Conservation (phyloP, 2,888 invertebrate genomes). For the Eristalinus sepulchralis region DNA sequence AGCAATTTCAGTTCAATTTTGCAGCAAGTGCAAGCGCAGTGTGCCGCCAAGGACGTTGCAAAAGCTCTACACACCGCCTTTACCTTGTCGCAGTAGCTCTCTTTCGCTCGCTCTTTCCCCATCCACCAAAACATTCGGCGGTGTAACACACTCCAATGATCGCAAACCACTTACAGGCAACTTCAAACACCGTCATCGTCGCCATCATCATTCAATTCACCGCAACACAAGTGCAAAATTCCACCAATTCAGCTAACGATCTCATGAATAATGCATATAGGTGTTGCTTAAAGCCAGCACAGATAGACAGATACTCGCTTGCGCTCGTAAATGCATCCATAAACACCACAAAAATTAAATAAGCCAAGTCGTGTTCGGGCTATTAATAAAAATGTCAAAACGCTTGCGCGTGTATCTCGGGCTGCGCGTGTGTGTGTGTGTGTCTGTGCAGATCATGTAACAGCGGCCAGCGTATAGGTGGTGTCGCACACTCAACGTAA, state of each 20-base stretch:
- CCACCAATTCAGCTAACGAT: conserved; percentile 58
- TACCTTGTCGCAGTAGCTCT: conserved; percentile 48
- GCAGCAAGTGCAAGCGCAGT: conserved; percentile 54
- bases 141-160: neutral
- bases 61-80: conserved; percentile 57
- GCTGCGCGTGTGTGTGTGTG: neutral
- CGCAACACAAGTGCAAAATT: conserved; percentile 20
- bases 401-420: conserved; percentile 13
- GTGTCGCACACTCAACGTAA: neutral
- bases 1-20: conserved; percentile 50
- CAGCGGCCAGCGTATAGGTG: conserved; percentile 1
- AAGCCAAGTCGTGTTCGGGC: conserved; percentile 67
- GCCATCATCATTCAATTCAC: conserved; percentile 9
- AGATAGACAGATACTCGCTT: conserved; percentile 24
- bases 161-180: neutral
- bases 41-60: conserved; percentile 52
- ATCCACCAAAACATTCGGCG: neutral
- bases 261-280: conserved; percentile 63
- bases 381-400: conserved; percentile 69
- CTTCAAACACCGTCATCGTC: neutral
- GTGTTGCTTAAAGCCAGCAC: conserved; percentile 48
- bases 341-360: conserved; percentile 67
- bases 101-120: conserved; percentile 14
- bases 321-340: conserved; percentile 54
- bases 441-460: conserved; percentile 51